Evolutionary conservation across 1,140 invertebrate species (phyloP), one percentile per base, ranked within the genome.

Genomic region (Babylonia areolata): DNA sequence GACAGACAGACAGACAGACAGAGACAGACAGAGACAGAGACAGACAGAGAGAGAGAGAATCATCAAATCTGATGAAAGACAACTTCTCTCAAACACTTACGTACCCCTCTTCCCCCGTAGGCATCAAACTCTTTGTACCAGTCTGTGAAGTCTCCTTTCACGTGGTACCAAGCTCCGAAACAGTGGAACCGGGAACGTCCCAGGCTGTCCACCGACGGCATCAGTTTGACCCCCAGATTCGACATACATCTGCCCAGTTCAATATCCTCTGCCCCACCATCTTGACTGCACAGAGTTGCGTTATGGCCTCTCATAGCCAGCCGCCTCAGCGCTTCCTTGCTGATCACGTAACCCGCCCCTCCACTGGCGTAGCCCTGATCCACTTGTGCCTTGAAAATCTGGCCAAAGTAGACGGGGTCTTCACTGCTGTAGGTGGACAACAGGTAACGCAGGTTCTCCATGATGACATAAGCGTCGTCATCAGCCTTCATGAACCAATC

Each of bases 161-260:
- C 81, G 69, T 95, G 94, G n/a, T 92, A 92, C 58, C 91, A 92
- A 9, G 94, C 92, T 39, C 89, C 85, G 94, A 99, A 99, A 1
- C 98, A 98, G 93, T 99, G 98, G 94, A 99, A 99, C 42, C 98
- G 95, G 1, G 97, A 97, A 17, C 98, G 95, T 1, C 97, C 97
- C 64, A 97, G 94, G 0, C 95, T 94, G 95, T 99, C 98, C 12
- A 98, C 90, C 0, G 97, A 97, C 91, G 99, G 98, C 88, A 97
- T 97, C 1, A 98, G 97, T 83, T 96, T 95, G 0, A 99, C 98
- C 0, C 97, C 97, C 2, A 99, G 95, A 79, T 96, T 96, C 91
- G 98, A 96, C 89, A 99, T 93, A 93, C 98, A 99, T 92, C 97
- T 97, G 90, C 98, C 98, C 95, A 99, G 97, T 94, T 99, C 97